Evolutionary conservation across 2,888 invertebrate genomes (phyloP).

Genomic region (Troilus luridus): DNA sequence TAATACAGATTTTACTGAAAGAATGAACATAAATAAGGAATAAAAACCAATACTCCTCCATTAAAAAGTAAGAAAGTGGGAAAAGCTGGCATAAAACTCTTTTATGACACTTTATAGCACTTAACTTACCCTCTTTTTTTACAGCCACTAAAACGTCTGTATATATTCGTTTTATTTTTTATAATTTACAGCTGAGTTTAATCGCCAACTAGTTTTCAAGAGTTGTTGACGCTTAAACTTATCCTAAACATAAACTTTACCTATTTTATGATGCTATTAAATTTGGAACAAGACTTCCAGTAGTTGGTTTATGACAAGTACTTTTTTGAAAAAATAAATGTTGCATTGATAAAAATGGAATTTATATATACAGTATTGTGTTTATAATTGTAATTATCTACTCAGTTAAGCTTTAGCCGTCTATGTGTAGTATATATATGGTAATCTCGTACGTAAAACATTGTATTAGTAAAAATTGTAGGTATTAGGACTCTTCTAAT

Average conservation of each 20-base stretch:
- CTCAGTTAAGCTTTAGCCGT: no score
- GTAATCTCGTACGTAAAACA: no score
- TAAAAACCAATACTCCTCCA: neutral
- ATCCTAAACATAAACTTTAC: neutral
- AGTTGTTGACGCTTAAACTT: neutral
- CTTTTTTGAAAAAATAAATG: neutral
- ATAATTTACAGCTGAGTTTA: slow-evolving; percentile 1
- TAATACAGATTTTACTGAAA: no score
- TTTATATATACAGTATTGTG: neutral
- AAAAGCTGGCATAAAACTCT: neutral
- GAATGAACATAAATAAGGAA: neutral
- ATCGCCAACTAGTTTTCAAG: neutral
- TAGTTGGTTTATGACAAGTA: neutral
- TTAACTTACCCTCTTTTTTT: neutral
- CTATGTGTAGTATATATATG: no score
- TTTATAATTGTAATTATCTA: neutral
- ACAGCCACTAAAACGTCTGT: neutral
- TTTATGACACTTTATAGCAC: neutral
- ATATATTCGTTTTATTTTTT: neutral
- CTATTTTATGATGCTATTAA: neutral
- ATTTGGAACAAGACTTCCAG: neutral
- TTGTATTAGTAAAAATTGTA: no score
- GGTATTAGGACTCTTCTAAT: no score
- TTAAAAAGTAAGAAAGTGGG: neutral
- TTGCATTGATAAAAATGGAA: neutral